Base-by-base conservation (phyloP, 2,888 invertebrate species). In the Oxyteleia sp. region DNA sequence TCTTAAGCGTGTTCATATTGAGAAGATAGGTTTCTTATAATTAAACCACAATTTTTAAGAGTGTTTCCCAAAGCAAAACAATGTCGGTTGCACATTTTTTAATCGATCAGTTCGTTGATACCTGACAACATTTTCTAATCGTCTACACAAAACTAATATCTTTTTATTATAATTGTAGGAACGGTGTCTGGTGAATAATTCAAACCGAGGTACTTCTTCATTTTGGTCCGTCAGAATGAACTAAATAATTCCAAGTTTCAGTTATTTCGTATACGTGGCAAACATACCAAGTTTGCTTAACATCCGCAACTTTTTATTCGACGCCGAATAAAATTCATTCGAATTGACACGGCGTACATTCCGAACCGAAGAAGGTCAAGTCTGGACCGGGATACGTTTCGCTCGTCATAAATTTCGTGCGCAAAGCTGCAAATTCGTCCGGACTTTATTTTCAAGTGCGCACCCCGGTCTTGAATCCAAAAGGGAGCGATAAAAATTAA, bases 201-300 rank as follows among this genome's bases (percentile, higher is more conserved):
- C 63, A 32, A n/a, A 32, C 26, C n/a, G 11, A 66, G 13, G 7
- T 38, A 8, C 1, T 64, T 49, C 63, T 64, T 66, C 41, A 38
- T 66, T 66, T 66, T 26, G 23, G 26, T 11, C 38, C 51, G 51
- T 51, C 66, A 66, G 41, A 51, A 66, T 11, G 51, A 66, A 38
- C 66, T 66, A 66, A 51, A 66, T 66, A 66, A 66, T 66, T 38
- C 51, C 15, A 51, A 51, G 38, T 66, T 64, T 64, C 66, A 4
- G 51, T 66, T 51, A 66, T 51, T 51, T 38, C 51, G 51, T 41
- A 23, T 51, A 66, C 66, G 66, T 51, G 66, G 38, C 15, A 2
- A 23, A 66, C 51, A 51, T 66, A 51, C 66, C 10, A 15, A 64
- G 23, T 35, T 10, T 20, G 47, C 35, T 64, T 49, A 47, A 49